Evolutionary conservation across 1,140 invertebrate species (phyloP).

Genomic region (Bombus waltoni): DNA sequence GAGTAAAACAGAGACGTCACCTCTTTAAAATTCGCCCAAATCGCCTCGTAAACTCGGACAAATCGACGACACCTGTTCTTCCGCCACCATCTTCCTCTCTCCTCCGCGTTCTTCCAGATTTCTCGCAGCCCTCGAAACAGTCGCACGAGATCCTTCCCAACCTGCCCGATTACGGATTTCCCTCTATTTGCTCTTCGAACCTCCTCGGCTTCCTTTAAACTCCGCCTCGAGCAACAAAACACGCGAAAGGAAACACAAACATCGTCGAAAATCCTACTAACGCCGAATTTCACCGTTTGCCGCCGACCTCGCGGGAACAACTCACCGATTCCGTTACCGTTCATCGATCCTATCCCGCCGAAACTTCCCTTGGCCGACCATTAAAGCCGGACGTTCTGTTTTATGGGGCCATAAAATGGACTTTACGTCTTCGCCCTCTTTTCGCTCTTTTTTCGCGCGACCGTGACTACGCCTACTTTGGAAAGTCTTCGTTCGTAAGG

Average conservation of each 20-base stretch:
- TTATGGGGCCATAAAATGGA: slow-evolving; percentile 1
- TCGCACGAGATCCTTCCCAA: too few relatives aligned
- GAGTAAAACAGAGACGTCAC: too few relatives aligned
- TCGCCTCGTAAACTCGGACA: neutral
- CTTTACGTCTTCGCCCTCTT: neutral
- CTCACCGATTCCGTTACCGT: neutral
- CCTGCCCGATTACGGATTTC: neutral
- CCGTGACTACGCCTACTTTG: neutral
- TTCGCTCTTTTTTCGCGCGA: neutral
- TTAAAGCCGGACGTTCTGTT: neutral
- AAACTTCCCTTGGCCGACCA: neutral
- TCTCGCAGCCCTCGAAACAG: neutral
- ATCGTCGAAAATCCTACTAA: neutral
- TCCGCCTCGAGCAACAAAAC: neutral
- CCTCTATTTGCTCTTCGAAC: neutral
- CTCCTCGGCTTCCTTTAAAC: neutral
- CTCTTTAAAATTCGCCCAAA: neutral
- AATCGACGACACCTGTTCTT: too few relatives aligned
- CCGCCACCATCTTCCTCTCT: neutral
- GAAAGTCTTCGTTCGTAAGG: too few relatives aligned
- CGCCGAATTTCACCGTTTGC: neutral
- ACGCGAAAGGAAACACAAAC: neutral
- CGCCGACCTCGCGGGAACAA: neutral
- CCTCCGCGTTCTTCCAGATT: too few relatives aligned
- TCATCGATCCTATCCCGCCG: neutral